A percentile compares a stretch with the other conserved stretches of the same genome.
phyloP scores from a whole-genome alignment of 2,113 vertebrate genomes.

The Brevimyrus niger region DNA sequence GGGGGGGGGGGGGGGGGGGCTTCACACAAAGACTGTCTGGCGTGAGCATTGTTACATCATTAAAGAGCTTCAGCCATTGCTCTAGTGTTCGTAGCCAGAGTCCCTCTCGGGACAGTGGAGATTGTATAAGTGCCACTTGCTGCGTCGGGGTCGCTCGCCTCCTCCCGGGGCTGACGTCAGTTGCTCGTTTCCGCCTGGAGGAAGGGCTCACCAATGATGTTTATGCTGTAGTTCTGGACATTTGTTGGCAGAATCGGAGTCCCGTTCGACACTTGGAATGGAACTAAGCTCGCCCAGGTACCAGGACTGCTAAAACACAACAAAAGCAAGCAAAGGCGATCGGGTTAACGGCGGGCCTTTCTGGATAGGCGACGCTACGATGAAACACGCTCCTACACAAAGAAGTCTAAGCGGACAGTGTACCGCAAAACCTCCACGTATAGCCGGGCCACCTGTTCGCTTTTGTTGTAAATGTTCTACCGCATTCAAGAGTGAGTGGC shows the following conservation, averaged over 20 bases:
- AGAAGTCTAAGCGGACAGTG: neutral
- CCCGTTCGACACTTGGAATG: slow-evolving; percentile 99
- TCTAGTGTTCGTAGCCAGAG: slow-evolving; percentile 56
- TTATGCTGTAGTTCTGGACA: slow-evolving; percentile 99
- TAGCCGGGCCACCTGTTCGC: neutral
- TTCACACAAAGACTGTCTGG: slow-evolving; percentile 89
- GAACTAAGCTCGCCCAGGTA: slow-evolving; percentile 99
- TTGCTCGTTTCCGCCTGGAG: slow-evolving; percentile 97
- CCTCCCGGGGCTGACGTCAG: slow-evolving; percentile 71
- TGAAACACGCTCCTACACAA: neutral
- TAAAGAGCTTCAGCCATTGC: slow-evolving; percentile 75
- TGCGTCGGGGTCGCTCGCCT: slow-evolving; percentile 47
- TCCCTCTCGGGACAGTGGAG: slow-evolving; percentile 43
- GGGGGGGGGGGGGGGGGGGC: slow-evolving; percentile 47
- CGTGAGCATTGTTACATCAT: slow-evolving; percentile 67
- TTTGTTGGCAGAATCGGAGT: slow-evolving; percentile 97
- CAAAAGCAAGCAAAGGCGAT: slow-evolving; percentile 10
- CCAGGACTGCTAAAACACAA: slow-evolving; percentile 81
- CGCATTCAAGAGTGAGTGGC: neutral
- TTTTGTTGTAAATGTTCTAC: neutral
- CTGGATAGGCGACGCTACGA: too few relatives aligned
- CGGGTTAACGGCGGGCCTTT: neutral
- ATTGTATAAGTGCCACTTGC: slow-evolving; percentile 59
- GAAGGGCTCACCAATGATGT: slow-evolving; percentile 99
- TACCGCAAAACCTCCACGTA: neutral